Evolutionary conservation across 1,140 invertebrate genomes (phyloP).

Genomic region (Panonychus citri): DNA sequence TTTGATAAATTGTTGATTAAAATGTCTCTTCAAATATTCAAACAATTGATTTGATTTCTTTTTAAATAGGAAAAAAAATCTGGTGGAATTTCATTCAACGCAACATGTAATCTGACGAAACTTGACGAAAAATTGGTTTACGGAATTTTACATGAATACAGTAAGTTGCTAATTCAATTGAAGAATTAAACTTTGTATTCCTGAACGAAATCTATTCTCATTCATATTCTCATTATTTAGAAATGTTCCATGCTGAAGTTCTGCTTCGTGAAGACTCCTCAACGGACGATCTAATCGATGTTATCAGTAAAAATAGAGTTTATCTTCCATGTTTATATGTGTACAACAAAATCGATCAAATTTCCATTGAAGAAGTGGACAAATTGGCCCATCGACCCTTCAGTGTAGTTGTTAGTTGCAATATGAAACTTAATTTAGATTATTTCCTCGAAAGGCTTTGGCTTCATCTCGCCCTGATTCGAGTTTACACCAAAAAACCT

Average conservation of each 20-base stretch:
- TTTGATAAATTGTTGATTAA: not conserved
- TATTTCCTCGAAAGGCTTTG: slow-evolving; percentile 75
- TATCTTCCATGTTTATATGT: slow-evolving; percentile 94
- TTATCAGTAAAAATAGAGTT: slow-evolving; percentile 89
- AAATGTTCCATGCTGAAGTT: slow-evolving; percentile 24
- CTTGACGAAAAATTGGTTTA: slow-evolving; percentile 94
- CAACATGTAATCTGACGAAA: slow-evolving; percentile 75
- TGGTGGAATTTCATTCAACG: slow-evolving; percentile 95
- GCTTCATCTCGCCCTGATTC: slow-evolving; percentile 77
- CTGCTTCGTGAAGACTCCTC: slow-evolving; percentile 87
- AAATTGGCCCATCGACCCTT: slow-evolving; percentile 67
- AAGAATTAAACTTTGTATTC: too few species aligned
- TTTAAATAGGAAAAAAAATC: slow-evolving; percentile 84
- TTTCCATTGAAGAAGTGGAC: slow-evolving; percentile 96
- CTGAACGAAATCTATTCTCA: too few species aligned
- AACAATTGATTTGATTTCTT: slow-evolving; percentile 15
- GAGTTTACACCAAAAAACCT: slow-evolving; percentile 96
- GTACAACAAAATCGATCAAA: slow-evolving; percentile 95
- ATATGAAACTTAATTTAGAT: slow-evolving; percentile 96
- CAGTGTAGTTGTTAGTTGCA: slow-evolving; percentile 92
- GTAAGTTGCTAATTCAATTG: slow-evolving; percentile 45
- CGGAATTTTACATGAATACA: slow-evolving; percentile 95
- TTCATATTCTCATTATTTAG: too few species aligned
- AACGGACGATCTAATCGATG: slow-evolving; percentile 86
- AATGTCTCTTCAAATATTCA: not conserved